Evolutionary conservation across 2,888 invertebrate genomes (phyloP).

Genomic region (Stenodera caucasica): DNA sequence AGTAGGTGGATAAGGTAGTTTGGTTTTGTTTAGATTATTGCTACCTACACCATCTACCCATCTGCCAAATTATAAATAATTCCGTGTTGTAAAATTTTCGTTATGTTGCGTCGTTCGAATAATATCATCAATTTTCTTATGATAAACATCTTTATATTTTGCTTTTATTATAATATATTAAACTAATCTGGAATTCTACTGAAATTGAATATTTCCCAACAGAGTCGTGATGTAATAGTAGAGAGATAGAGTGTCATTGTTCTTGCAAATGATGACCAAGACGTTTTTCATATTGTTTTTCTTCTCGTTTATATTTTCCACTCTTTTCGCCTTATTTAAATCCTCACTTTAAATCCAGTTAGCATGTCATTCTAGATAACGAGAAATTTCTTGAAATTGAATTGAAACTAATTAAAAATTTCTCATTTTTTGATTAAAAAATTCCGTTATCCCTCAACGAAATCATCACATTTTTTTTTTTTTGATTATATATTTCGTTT

Average conservation of each 20-base stretch:
- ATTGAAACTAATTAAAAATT: slow-evolving; percentile 1
- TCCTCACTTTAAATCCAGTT: background rate
- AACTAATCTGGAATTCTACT: background rate
- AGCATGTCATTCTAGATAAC: background rate
- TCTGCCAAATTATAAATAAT: too few species aligned
- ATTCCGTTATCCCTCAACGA: background rate
- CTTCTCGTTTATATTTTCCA: background rate
- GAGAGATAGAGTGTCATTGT: background rate
- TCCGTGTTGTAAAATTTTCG: too few species aligned
- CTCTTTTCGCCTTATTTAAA: background rate
- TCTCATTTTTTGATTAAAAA: background rate
- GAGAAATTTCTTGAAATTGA: background rate
- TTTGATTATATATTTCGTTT: background rate
- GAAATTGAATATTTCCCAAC: background rate
- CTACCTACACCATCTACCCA: too few species aligned
- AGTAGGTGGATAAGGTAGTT: too few species aligned
- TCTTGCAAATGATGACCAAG: slow-evolving; percentile 1
- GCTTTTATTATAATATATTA: background rate
- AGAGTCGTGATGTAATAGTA: background rate
- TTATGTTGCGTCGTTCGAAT: too few species aligned
- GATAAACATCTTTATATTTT: background rate
- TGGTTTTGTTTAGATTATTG: too few species aligned
- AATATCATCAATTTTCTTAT: too few species aligned
- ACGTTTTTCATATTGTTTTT: background rate
- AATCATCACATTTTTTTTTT: background rate